Evolutionary conservation across 2,888 invertebrate genomes (phyloP).

Genomic region (Epistrophe eligans): DNA sequence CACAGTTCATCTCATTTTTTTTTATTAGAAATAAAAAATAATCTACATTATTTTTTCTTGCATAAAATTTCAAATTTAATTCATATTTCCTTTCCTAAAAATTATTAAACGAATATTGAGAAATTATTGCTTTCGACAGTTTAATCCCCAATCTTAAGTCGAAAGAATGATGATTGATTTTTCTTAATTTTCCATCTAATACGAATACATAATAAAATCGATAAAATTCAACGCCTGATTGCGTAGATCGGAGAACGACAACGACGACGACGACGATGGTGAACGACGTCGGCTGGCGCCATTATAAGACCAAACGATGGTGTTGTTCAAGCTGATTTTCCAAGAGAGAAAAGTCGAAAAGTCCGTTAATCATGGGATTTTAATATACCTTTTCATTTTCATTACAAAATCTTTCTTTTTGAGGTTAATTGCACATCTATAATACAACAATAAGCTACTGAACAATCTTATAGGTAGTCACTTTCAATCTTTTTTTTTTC

Average conservation of each 20-base stretch:
- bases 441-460: neutral
- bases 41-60: neutral
- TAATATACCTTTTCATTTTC: conserved; percentile 57
- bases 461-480: conserved; percentile 30
- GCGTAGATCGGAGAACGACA: conserved; percentile 8
- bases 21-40: conserved; percentile 10
- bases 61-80: neutral
- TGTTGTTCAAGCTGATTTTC: conserved; percentile 26
- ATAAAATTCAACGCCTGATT: conserved; percentile 40
- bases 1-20: neutral
- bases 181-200: neutral
- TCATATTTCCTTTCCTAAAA: neutral
- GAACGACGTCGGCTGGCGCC: conserved; percentile 6
- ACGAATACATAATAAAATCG: conserved; percentile 1
- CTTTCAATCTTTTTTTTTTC: conserved; percentile 53
- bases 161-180: conserved; percentile 46
- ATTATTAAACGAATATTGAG: conserved; percentile 4
- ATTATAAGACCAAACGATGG: neutral
- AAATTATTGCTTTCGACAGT: conserved; percentile 37
- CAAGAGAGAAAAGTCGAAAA: conserved; percentile 39
- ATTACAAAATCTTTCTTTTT: conserved; percentile 68
- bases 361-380: conserved; percentile 59
- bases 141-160: conserved; percentile 43
- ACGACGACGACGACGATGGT: neutral
- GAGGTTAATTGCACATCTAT: conserved; percentile 63